These are phyloP conservation scores for Coranthus polyacanthus DNA, from an alignment of 2,797 vertebrate species.

Conservation along the genomic window DNA sequence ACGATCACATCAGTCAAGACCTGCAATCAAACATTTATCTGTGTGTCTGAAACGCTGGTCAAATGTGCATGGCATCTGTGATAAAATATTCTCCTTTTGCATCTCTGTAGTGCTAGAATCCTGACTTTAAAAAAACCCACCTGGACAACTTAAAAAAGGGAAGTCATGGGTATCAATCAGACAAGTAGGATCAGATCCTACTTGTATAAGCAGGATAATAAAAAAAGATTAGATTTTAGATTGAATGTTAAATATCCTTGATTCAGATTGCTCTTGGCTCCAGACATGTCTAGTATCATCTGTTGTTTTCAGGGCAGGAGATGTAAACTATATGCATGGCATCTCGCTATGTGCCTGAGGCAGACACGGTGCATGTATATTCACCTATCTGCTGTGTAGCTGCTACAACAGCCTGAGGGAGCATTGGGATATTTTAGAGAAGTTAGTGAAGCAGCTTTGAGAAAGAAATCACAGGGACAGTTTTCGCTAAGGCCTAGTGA, in stretches of 20 bases:
- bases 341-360: slow-evolving; percentile 36
- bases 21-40: slow-evolving; percentile 35
- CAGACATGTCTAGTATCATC: slow-evolving; percentile 26
- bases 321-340: slow-evolving; percentile 39
- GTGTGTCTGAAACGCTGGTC: slow-evolving; percentile 1
- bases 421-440: slow-evolving; percentile 38
- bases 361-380: slow-evolving; percentile 44
- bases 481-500: slow-evolving; percentile 8
- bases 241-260: slow-evolving; percentile 4
- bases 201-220: too few species aligned
- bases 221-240: not conserved
- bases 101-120: not conserved
- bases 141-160: too few species aligned
- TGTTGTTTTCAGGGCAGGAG: slow-evolving; percentile 32
- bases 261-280: slow-evolving; percentile 9
- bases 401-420: slow-evolving; percentile 49
- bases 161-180: too few species aligned
- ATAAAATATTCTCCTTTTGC: not conserved
- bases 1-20: slow-evolving; percentile 53
- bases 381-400: slow-evolving; percentile 51
- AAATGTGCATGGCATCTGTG: slow-evolving; percentile 1
- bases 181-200: too few species aligned
- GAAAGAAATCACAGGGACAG: slow-evolving; percentile 4
- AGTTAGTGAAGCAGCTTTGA: slow-evolving; percentile 18
- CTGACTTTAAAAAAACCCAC: too few species aligned